phyloP scores from a whole-genome alignment of 2,113 vertebrate genomes.

The Equus przewalskii region DNA sequence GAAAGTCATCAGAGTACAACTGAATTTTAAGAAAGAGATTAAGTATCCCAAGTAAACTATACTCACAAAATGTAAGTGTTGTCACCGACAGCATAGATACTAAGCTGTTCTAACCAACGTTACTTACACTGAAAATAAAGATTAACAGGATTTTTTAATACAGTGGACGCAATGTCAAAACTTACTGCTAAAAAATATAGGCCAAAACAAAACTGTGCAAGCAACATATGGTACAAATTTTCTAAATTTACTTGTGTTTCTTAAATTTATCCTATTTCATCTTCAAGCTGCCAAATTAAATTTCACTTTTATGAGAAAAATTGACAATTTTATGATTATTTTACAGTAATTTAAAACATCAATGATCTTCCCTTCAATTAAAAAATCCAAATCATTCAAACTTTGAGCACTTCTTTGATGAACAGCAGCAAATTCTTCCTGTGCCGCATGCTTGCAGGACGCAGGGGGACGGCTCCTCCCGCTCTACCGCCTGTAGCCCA shows the following conservation, averaged over 20 bases:
- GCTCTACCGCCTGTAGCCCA: background rate
- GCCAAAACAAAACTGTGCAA: background rate
- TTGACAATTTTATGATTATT: conserved; percentile 4
- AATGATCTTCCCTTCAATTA: conserved; percentile 17
- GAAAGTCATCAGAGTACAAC: background rate
- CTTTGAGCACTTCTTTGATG: background rate
- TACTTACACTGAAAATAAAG: conserved; percentile 29
- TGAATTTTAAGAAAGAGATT: background rate
- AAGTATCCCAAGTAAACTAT: background rate
- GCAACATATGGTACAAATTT: background rate
- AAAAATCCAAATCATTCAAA: background rate
- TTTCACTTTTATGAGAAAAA: conserved; percentile 37
- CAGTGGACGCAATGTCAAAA: background rate
- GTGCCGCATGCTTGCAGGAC: background rate
- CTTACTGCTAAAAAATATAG: background rate
- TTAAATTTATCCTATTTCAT: background rate
- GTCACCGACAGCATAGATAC: background rate
- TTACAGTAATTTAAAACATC: background rate
- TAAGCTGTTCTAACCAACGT: background rate
- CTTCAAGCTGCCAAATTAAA: conserved; percentile 37
- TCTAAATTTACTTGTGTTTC: background rate
- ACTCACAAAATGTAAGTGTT: background rate
- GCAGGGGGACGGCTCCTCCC: background rate
- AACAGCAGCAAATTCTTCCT: background rate
- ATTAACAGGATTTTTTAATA: background rate